Evolutionary conservation across 2,113 vertebrate genomes (phyloP).

Genomic region (Corvus hawaiiensis): DNA sequence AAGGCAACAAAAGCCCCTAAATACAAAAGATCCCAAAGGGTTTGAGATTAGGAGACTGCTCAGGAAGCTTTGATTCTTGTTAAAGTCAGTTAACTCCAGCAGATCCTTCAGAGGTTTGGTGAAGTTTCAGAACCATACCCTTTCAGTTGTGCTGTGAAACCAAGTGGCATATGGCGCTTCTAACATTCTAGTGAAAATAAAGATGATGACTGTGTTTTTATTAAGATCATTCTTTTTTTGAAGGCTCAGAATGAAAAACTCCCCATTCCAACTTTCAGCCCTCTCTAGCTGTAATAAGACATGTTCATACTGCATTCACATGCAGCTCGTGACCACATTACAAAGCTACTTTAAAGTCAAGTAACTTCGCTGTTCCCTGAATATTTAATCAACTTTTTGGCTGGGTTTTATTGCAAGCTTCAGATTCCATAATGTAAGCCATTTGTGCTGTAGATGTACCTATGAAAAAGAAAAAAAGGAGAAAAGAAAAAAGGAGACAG

Average conservation of each 20-base stretch:
- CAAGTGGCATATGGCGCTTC: not conserved
- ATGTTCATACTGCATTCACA: not conserved
- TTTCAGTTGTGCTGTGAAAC: not conserved
- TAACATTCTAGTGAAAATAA: not conserved
- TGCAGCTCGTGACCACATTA: not conserved
- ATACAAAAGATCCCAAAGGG: not conserved
- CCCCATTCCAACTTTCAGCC: not conserved
- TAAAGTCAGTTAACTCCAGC: not conserved
- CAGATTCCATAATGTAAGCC: not conserved
- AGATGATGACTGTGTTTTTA: not conserved
- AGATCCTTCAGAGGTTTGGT: not conserved
- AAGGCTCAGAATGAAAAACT: not conserved
- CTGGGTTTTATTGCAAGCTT: constrained; percentile 1
- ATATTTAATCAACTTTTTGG: constrained; percentile 30
- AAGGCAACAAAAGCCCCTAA: not conserved
- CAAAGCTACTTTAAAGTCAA: not conserved
- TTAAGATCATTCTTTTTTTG: not conserved
- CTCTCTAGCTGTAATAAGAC: not conserved
- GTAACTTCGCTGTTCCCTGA: not conserved
- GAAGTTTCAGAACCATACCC: not conserved
- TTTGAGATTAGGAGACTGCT: not conserved
- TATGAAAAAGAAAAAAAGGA: not conserved
- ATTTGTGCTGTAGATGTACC: not conserved
- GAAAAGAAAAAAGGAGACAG: not conserved
- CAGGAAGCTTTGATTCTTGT: not conserved